A percentile compares a stretch with the other conserved stretches of the same genome.
Evolutionary conservation across 2,888 invertebrate species (phyloP).

Genomic region (Alviniconcha strummeri): DNA sequence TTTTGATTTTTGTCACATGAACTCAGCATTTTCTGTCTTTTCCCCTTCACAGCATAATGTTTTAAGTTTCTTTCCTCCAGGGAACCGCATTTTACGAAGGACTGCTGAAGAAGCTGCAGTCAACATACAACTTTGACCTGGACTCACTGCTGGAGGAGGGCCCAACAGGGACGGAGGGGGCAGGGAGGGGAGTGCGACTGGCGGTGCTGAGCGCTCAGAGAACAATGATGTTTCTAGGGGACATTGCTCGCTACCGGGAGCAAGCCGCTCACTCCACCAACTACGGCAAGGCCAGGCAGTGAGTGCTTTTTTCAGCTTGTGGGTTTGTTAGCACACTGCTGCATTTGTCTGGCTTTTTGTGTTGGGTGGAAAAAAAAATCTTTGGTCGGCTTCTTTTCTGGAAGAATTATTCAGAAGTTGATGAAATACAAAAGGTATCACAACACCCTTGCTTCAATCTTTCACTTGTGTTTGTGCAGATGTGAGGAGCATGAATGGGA

Average conservation of each 20-base stretch:
- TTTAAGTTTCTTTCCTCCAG: slow-evolving; percentile 50
- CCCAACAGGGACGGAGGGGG: slow-evolving; percentile 73
- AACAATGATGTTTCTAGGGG: slow-evolving; percentile 91
- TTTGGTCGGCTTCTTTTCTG: too few relatives aligned
- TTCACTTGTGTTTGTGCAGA: too few relatives aligned
- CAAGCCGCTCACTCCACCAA: slow-evolving; percentile 87
- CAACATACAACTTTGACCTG: slow-evolving; percentile 84
- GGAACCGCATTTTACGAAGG: slow-evolving; percentile 82
- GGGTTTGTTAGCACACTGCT: background rate
- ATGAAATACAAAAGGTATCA: too few relatives aligned
- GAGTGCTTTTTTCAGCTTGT: slow-evolving; percentile 29
- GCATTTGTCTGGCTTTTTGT: background rate
- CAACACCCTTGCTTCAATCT: too few relatives aligned
- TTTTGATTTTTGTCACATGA: too few relatives aligned
- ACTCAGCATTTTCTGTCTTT: too few relatives aligned
- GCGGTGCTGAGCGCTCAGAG: slow-evolving; percentile 92
- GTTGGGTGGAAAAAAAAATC: background rate
- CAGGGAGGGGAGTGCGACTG: slow-evolving; percentile 80
- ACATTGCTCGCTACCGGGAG: slow-evolving; percentile 92
- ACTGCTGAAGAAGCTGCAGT: slow-evolving; percentile 84
- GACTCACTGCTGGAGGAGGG: slow-evolving; percentile 68
- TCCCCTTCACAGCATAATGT: too few relatives aligned
- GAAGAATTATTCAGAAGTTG: too few relatives aligned
- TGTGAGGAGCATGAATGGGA: too few relatives aligned
- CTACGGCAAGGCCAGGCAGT: slow-evolving; percentile 86